phyloP scores from a whole-genome alignment of 2,888 invertebrate species.

The Volucella bombylans region DNA sequence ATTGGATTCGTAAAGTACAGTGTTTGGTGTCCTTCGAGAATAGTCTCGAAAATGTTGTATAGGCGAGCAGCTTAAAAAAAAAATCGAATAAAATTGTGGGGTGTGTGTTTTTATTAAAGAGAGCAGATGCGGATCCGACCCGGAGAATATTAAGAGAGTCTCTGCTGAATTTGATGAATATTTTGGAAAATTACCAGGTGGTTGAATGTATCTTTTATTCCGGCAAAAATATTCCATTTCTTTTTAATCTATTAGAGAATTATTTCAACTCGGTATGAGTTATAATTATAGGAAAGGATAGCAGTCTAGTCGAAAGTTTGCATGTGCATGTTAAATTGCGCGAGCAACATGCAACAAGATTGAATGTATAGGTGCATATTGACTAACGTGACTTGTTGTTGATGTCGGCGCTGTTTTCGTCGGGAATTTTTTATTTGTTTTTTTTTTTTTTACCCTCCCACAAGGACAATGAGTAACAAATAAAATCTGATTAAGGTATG shows the following conservation, averaged over 20 bases:
- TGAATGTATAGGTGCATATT: constrained; percentile 30
- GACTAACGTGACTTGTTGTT: constrained; percentile 53
- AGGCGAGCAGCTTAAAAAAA: constrained; percentile 22
- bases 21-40: constrained; percentile 55
- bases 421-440: neutral
- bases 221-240: constrained; percentile 20
- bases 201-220: constrained; percentile 1
- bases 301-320: constrained; percentile 10
- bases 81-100: neutral
- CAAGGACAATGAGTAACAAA: constrained; percentile 64
- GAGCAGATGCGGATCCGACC: neutral
- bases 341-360: neutral
- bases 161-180: constrained; percentile 20
- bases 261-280: neutral
- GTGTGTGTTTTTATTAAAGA: constrained; percentile 28
- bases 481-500: constrained; percentile 37
- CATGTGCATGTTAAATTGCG: constrained; percentile 7
- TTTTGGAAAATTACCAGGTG: constrained; percentile 2
- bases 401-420: neutral
- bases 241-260: neutral
- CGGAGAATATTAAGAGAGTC: neutral
- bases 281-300: constrained; percentile 25
- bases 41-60: constrained; percentile 59
- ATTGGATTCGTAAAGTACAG: constrained; percentile 1
- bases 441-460: constrained; percentile 6